Evolutionary conservation across 2,888 invertebrate species (phyloP), one percentile per base, ranked within the genome.

Genomic region (Pterostichus niger): DNA sequence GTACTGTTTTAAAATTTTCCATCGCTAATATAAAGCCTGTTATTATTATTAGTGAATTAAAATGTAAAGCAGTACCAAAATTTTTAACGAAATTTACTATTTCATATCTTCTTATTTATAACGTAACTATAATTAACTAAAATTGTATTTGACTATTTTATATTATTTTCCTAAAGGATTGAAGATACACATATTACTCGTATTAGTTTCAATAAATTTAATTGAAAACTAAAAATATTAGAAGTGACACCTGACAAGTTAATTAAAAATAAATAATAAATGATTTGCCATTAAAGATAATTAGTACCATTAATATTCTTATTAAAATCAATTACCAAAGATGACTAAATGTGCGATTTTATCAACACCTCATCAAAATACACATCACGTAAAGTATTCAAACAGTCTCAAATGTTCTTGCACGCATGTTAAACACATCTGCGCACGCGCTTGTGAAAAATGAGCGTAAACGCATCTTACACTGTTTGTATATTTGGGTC

Each of bases 401-500:
- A 59, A 59, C 40, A 15, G 11, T 64, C 33, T 35, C 64, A 64
- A 56, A 64, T 40, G 31, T 59, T 40, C 35, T 40, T 15, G 11
- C 61, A 61, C 64, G 44, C 68, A 68, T 68, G 35, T 68, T 35
- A 15, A 6, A 61, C 11, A 11, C n/a, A 31, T 35, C 73, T 17
- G 73, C 73, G 49, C 73, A 59, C 56, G 77, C 35, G 56, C 24
- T 11, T 13, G 10, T 78, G 59, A 78, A 35, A 78, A 78, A 78
- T 78, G 77, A 78, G 44, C 54, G 49, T 73, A 76, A 40, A 68
- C 35, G 31, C 76, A 54, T 76, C 35, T 54, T 31, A 49, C 13
- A 49, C 17, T 44, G 75, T 54, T 56, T 35, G 59, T 56, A 59
- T 78, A 78, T 78, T 78, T 78, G 24, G 77, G 77, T 78, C 77